phyloP scores from a whole-genome alignment of 2,888 invertebrate genomes.

The Mylabris sibirica region DNA sequence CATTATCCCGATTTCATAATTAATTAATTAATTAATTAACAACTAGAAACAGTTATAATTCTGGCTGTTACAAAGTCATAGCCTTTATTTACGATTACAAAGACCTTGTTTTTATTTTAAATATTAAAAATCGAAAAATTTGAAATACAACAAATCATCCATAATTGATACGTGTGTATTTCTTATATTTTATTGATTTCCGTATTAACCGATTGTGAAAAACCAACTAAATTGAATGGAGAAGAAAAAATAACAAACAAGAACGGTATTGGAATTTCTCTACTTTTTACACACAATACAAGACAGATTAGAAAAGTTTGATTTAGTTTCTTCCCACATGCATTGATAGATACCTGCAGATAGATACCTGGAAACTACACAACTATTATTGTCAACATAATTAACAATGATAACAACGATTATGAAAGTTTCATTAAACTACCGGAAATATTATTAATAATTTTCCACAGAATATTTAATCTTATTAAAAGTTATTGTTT shows the following conservation, averaged over 20 bases:
- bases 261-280: background rate
- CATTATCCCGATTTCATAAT: background rate
- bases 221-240: background rate
- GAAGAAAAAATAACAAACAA: background rate
- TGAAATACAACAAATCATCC: background rate
- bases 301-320: background rate
- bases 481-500: background rate
- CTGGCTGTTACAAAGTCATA: background rate
- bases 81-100: too few relatives aligned
- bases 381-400: background rate
- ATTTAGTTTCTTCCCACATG: constrained; percentile 1
- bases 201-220: background rate
- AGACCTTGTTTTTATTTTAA: background rate
- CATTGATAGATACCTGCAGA: background rate
- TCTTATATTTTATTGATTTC: background rate
- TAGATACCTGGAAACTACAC: background rate
- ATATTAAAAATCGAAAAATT: background rate
- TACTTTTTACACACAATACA: background rate
- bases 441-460: constrained; percentile 6
- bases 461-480: background rate
- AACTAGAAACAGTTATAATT: constrained; percentile 1
- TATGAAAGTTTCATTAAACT: background rate
- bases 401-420: background rate
- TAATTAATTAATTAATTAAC: background rate
- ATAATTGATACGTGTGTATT: background rate